Evolutionary conservation across 2,797 vertebrate species (phyloP).

Genomic region (Sebastes trivittatus): DNA sequence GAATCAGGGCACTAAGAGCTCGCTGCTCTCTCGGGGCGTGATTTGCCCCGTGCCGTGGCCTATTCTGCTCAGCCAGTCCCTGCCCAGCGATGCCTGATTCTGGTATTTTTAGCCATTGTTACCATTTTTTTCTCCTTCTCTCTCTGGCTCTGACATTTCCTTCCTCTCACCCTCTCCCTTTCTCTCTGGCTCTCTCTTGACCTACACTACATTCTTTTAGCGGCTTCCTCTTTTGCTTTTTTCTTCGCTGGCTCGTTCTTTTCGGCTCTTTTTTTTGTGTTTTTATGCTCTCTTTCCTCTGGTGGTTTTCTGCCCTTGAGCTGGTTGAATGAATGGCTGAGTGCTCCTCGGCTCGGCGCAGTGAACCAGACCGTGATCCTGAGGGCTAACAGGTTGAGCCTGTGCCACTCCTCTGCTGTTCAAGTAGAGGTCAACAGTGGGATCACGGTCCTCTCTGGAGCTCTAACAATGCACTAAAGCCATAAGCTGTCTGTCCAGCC

Average conservation of each 20-base stretch:
- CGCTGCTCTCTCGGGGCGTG: constrained; percentile 32
- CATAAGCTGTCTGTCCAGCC: not conserved
- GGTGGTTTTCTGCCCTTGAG: constrained; percentile 25
- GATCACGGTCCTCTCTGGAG: constrained; percentile 21
- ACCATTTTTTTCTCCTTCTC: constrained; percentile 49
- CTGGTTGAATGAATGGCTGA: constrained; percentile 39
- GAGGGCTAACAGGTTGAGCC: constrained; percentile 26
- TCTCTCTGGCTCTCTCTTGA: constrained; percentile 35
- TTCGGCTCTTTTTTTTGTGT: not conserved
- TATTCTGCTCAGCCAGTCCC: constrained; percentile 44
- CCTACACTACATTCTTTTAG: constrained; percentile 26
- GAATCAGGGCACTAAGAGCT: constrained; percentile 20
- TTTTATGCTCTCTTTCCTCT: constrained; percentile 30
- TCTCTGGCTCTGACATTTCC: constrained; percentile 61
- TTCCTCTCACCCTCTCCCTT: constrained; percentile 45
- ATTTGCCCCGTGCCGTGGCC: constrained; percentile 30
- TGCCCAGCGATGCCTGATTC: constrained; percentile 38
- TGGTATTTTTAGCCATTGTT: constrained; percentile 77
- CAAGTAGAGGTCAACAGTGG: constrained; percentile 34
- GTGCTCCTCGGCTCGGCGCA: constrained; percentile 35
- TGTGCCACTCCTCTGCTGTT: constrained; percentile 36
- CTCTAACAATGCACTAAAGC: constrained; percentile 10
- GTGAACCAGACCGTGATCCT: constrained; percentile 31
- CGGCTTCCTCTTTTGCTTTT: constrained; percentile 30
- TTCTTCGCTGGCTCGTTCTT: not conserved